Conservation (phyloP, 2,888 invertebrate species). For the Seira ritae region DNA sequence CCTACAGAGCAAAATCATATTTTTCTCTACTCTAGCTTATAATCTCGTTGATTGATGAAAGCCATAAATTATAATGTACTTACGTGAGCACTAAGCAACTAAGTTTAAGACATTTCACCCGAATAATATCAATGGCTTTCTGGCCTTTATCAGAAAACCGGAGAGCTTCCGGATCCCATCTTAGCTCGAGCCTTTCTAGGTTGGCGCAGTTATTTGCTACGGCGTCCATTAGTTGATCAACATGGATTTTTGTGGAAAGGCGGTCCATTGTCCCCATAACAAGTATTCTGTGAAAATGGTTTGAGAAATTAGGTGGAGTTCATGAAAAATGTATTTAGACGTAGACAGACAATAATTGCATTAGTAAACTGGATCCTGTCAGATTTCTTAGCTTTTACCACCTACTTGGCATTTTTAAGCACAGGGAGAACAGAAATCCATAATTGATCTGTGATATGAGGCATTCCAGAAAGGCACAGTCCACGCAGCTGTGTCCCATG, state of each 20-base stretch:
- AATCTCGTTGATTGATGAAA: not conserved
- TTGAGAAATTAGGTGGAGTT: too few species aligned
- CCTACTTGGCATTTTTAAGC: slow-evolving; percentile 91
- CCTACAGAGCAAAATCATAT: slow-evolving; percentile 77
- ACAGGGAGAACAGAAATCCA: slow-evolving; percentile 97
- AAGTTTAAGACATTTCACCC: slow-evolving; percentile 95
- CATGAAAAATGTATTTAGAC: too few species aligned
- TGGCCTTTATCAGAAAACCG: slow-evolving; percentile 99
- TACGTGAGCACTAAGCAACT: slow-evolving; percentile 95
- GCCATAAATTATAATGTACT: slow-evolving; percentile 66
- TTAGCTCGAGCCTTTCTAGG: slow-evolving; percentile 93
- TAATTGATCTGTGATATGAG: slow-evolving; percentile 97
- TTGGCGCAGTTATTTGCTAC: slow-evolving; percentile 94
- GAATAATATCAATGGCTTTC: slow-evolving; percentile 97
- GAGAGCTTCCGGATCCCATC: slow-evolving; percentile 99
- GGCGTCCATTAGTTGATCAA: slow-evolving; percentile 98
- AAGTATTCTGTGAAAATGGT: slow-evolving; percentile 83
- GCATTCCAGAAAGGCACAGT: slow-evolving; percentile 94
- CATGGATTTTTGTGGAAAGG: slow-evolving; percentile 96
- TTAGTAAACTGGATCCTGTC: too few species aligned
- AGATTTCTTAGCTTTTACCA: too few species aligned
- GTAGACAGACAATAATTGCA: too few species aligned
- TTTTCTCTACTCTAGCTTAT: not conserved
- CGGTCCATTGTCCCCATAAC: slow-evolving; percentile 98
- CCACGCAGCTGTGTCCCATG: slow-evolving; percentile 94